Evolutionary conservation across 2,113 vertebrate genomes (phyloP).

Genomic region (Austrofundulus limnaeus): DNA sequence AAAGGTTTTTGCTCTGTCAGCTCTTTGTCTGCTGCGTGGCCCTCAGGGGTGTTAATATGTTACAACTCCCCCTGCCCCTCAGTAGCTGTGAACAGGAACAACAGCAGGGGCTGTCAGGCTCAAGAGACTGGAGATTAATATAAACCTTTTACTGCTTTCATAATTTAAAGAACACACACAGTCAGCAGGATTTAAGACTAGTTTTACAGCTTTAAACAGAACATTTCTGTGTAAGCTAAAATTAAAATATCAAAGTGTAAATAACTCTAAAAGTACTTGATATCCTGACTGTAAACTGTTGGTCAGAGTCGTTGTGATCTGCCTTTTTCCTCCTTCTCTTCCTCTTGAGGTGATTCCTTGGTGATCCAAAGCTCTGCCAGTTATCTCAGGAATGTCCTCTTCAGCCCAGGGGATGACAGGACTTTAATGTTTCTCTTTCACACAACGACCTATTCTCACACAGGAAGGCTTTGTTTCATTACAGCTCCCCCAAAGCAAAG

Average conservation of each 20-base stretch:
- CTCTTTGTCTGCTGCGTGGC: slow-evolving; percentile 20
- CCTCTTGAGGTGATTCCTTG: slow-evolving; percentile 47
- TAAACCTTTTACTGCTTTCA: slow-evolving; percentile 21
- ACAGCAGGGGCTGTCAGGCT: slow-evolving; percentile 32
- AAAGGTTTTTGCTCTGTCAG: slow-evolving; percentile 40
- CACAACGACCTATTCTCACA: slow-evolving; percentile 37
- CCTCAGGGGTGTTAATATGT: slow-evolving; percentile 45
- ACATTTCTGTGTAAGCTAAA: not conserved
- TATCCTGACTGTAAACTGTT: slow-evolving; percentile 2
- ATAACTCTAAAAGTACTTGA: not conserved
- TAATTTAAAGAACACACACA: not conserved
- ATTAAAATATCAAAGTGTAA: slow-evolving; percentile 11
- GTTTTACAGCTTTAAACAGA: slow-evolving; percentile 29
- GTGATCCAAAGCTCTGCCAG: slow-evolving; percentile 57
- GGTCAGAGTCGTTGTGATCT: slow-evolving; percentile 21
- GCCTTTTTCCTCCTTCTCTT: slow-evolving; percentile 18
- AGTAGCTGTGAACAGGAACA: slow-evolving; percentile 19
- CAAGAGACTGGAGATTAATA: slow-evolving; percentile 19
- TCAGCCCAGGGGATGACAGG: slow-evolving; percentile 43
- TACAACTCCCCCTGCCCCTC: not conserved
- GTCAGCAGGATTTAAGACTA: slow-evolving; percentile 6
- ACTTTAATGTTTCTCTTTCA: slow-evolving; percentile 66
- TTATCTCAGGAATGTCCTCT: slow-evolving; percentile 76
- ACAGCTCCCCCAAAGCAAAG: slow-evolving; percentile 23
- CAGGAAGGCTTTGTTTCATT: slow-evolving; percentile 60